Percentiles rank a stretch among this genome's conserved stretches.
phyloP scores from a whole-genome alignment of 2,113 vertebrate genomes.

The Pteropus alecto region DNA sequence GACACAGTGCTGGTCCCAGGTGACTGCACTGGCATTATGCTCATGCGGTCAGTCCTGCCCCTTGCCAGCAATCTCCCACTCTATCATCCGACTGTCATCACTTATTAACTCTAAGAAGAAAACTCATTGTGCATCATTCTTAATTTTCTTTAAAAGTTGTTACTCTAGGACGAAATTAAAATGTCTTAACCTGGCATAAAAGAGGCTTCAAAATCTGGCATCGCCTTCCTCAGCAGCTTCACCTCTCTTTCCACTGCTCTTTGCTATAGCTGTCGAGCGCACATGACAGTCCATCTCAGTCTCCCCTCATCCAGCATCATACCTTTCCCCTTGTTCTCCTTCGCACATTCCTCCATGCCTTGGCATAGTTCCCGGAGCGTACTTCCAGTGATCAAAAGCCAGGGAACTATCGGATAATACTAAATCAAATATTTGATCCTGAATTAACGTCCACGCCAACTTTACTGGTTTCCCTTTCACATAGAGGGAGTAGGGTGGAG shows the following conservation, averaged over 20 bases:
- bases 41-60: neutral
- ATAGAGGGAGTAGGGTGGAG: too few species aligned
- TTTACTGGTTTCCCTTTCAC: neutral
- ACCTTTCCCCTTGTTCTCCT: neutral
- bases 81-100: too few species aligned
- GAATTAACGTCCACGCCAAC: neutral
- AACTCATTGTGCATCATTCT: neutral
- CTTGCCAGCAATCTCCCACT: neutral
- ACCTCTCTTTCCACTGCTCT: neutral
- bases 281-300: neutral
- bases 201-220: neutral
- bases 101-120: neutral
- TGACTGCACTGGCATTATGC: fast-evolving
- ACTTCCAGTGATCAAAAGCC: neutral
- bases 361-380: neutral
- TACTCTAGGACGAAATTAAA: neutral
- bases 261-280: neutral
- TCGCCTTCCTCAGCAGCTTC: too few species aligned
- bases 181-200: neutral
- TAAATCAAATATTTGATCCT: neutral
- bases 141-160: neutral
- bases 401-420: neutral
- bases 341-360: neutral
- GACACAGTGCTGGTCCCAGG: neutral
- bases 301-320: too few species aligned